Base-by-base conservation (phyloP, 2,113 vertebrate species). In the Etheostoma cragini region DNA sequence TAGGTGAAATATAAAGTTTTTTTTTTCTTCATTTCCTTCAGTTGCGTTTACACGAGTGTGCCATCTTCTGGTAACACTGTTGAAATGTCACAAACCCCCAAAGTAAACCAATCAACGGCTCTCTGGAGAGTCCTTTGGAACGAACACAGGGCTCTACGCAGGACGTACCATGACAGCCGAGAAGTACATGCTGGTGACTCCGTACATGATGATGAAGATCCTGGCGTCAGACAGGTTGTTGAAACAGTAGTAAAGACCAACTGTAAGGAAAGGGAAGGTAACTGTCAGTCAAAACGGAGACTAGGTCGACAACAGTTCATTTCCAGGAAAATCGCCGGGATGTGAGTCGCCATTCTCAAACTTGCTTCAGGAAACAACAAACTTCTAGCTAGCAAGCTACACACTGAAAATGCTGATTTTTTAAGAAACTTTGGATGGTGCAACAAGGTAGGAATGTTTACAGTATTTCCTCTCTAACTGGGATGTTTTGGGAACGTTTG, bases 141-240 rank as follows among this genome's bases (percentile, higher is more conserved):
- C 0, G 1, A 0, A 8, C 0, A 6, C 16, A 3, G 3, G 2
- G 19, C 24, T 35, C 14, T 50, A 14, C n/a, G 30, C 17, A 33
- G 15, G 38, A 79, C 74, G 2, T 94, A 99, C 98, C 98, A 99
- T 99, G 58, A 99, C 98, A 42, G 98, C 98, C 0, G 98, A 99
- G 93, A 99, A 99, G 93, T 99, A 99, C 98, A 99, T 99, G 96
- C 98, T 99, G 95, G 98, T 99, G 80, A 99, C 98, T 0, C 98
- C 98, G 0, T 99, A 99, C 98, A 99, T 99, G 94, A 99, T 99
- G 95, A 99, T 99, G 84, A 99, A 99, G 80, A 99, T 99, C 26
- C 98, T 96, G 72, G 98, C 97, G 1, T 99, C 98, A 0, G 98
- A 99, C 69, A 99, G 93, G 94, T 99, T 98, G 90, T 97, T 99